Evolutionary conservation across 2,113 vertebrate species (phyloP).

Genomic region (Cochlearius cochlearius): DNA sequence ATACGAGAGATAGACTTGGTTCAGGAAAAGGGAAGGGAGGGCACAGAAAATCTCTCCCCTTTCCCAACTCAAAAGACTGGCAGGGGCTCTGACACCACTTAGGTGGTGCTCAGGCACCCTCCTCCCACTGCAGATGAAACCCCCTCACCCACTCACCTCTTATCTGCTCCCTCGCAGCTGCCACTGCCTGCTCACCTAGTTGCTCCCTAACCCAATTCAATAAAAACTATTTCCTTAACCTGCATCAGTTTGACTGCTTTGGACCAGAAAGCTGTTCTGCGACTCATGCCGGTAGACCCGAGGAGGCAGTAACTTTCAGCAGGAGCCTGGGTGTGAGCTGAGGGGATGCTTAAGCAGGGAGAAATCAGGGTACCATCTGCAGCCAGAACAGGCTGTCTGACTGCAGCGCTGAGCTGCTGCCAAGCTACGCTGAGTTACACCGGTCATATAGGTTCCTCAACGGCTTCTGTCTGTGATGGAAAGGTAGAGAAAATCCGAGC

Average conservation of each 20-base stretch:
- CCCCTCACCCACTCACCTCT: background rate
- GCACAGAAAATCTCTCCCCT: background rate
- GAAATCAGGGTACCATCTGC: slow-evolving; percentile 51
- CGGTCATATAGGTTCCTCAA: background rate
- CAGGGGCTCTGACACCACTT: background rate
- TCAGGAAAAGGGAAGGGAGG: background rate
- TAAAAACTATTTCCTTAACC: background rate
- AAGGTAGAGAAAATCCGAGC: background rate
- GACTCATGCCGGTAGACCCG: background rate
- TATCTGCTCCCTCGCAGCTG: background rate
- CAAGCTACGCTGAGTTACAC: slow-evolving; percentile 19
- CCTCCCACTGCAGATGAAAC: background rate
- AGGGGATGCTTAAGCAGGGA: background rate
- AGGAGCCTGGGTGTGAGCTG: slow-evolving; percentile 1
- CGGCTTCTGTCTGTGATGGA: background rate
- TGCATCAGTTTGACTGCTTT: background rate
- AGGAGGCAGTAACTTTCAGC: background rate
- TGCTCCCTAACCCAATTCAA: background rate
- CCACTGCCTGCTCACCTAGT: background rate
- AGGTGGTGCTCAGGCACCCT: background rate
- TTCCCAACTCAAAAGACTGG: background rate
- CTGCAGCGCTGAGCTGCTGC: slow-evolving; percentile 3
- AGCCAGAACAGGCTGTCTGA: slow-evolving; percentile 48
- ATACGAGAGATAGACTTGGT: background rate
- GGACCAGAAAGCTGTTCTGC: background rate